Percentiles rank a stretch among this genome's conserved stretches.
Conservation (phyloP, 1,140 invertebrate genomes). For the Sweltsa coloradensis region DNA sequence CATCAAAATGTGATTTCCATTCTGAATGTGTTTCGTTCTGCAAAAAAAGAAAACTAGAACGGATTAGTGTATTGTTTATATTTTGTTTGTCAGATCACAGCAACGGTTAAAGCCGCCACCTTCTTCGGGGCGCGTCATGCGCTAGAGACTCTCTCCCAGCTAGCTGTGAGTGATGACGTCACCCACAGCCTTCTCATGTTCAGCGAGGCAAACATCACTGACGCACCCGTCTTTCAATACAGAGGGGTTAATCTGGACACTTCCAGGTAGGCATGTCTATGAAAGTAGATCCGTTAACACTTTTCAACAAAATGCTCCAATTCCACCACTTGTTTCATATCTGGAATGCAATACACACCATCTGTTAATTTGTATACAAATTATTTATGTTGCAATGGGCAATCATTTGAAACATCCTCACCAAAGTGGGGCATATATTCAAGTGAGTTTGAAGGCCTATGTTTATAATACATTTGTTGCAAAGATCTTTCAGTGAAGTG, state of each 20-base stretch:
- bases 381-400: neutral
- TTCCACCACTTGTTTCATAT: neutral
- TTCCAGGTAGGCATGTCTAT: conserved; percentile 23
- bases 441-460: too few relatives aligned
- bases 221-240: conserved; percentile 21
- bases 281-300: conserved; percentile 14
- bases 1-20: too few relatives aligned
- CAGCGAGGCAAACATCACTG: conserved; percentile 16
- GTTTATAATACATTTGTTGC: too few relatives aligned
- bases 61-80: too few relatives aligned
- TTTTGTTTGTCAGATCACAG: neutral
- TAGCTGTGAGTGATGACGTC: conserved; percentile 29
- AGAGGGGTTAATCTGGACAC: conserved; percentile 22
- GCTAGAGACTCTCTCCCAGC: conserved; percentile 58
- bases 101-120: conserved; percentile 43
- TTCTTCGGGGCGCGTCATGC: conserved; percentile 63
- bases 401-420: neutral
- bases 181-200: conserved; percentile 7
- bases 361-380: neutral
- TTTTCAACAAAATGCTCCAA: neutral
- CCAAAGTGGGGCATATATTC: neutral
- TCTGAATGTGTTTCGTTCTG: too few relatives aligned
- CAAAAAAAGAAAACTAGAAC: too few relatives aligned
- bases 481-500: too few relatives aligned
- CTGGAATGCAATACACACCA: neutral